phyloP scores from a whole-genome alignment of 2,888 invertebrate genomes.

The Lepeophtheirus nordmannii region DNA sequence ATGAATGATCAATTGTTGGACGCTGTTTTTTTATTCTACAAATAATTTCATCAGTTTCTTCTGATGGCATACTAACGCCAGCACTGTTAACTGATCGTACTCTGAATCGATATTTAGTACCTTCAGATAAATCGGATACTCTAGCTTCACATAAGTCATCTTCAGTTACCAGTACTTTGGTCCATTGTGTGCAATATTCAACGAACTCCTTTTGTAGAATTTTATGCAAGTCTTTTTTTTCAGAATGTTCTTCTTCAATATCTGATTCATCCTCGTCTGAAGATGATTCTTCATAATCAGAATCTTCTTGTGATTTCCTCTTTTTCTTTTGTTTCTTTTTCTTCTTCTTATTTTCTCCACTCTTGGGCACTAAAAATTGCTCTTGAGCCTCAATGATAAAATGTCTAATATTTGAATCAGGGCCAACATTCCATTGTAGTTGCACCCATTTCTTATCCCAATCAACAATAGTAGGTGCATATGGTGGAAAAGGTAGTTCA shows the following conservation, averaged over 20 bases:
- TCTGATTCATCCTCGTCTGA: not conserved
- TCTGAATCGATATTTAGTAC: slow-evolving; percentile 85
- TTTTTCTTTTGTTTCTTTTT: not conserved
- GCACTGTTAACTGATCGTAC: slow-evolving; percentile 88
- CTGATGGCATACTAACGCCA: slow-evolving; percentile 67
- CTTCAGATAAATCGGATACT: slow-evolving; percentile 75
- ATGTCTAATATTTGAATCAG: not conserved
- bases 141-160: slow-evolving; percentile 70
- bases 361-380: slow-evolving; percentile 20
- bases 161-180: slow-evolving; percentile 69
- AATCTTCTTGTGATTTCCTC: not conserved
- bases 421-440: slow-evolving; percentile 3
- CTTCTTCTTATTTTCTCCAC: slow-evolving; percentile 3
- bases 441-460: slow-evolving; percentile 19
- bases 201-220: not conserved
- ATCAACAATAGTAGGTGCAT: slow-evolving; percentile 2
- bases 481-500: slow-evolving; percentile 11
- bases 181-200: slow-evolving; percentile 64
- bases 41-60: slow-evolving; percentile 59
- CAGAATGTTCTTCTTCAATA: not conserved
- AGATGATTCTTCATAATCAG: not conserved
- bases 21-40: slow-evolving; percentile 76
- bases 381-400: slow-evolving; percentile 21
- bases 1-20: slow-evolving; percentile 69
- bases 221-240: not conserved